Percentiles rank a stretch among this genome's conserved stretches.
phyloP scores from a whole-genome alignment of 92 coral and sea anemone genomes.

The Palythoa grandis region DNA sequence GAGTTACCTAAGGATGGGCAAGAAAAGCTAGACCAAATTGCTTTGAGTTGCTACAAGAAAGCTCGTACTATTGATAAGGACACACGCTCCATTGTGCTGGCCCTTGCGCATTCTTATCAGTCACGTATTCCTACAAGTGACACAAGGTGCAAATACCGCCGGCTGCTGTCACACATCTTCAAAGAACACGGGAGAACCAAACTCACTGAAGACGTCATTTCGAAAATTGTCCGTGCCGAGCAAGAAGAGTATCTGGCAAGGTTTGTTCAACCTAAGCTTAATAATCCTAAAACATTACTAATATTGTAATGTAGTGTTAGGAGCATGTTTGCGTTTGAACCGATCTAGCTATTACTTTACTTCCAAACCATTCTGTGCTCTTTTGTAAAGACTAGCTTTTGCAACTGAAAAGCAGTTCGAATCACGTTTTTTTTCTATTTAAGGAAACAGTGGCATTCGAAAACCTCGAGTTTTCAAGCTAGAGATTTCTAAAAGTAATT shows the following conservation, averaged over 20 bases:
- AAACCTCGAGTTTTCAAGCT: no score
- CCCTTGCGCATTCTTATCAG: conserved; percentile 80
- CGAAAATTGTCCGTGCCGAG: conserved; percentile 57
- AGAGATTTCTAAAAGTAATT: no score
- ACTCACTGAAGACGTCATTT: conserved; percentile 37
- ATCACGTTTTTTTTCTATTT: not conserved
- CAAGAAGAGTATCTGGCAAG: conserved; percentile 63
- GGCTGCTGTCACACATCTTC: conserved; percentile 42
- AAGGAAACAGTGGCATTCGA: no score
- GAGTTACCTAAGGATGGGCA: conserved; percentile 12
- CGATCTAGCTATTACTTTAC: no score
- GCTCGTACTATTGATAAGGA: conserved; percentile 30
- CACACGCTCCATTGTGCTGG: conserved; percentile 71
- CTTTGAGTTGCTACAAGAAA: conserved; percentile 10
- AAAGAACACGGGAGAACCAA: not conserved
- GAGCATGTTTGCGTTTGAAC: no score
- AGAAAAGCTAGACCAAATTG: not conserved
- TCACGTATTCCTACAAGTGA: conserved; percentile 69
- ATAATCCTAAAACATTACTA: no score
- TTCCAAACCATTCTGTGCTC: no score
- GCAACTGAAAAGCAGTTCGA: no score
- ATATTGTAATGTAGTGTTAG: no score
- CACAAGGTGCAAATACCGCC: conserved; percentile 47
- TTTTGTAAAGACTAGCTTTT: not conserved
- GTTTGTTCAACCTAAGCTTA: not conserved